Evolutionary conservation across 2,113 vertebrate species (phyloP), one percentile per base, ranked within the genome.

Genomic region (Lathamus discolor): DNA sequence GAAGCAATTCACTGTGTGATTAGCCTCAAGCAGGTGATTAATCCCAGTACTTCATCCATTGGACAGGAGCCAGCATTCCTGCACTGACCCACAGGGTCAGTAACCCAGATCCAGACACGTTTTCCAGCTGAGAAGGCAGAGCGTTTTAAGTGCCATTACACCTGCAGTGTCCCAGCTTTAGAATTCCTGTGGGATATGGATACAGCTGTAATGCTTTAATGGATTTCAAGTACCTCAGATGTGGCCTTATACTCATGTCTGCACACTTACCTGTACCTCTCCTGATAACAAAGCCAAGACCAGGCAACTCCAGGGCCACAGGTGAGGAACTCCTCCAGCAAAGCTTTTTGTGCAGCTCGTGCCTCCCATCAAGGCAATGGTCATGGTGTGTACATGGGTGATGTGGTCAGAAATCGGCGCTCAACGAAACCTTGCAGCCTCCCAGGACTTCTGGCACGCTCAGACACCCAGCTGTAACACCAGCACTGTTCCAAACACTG

Each of bases 231-330:
- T n/a, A 33, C 29, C 46, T 67, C 5, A 48, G 11, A 43, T 35
- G 10, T 13, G 7, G n/a, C 39, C 31, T 67, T 44, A 31, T 25
- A 31, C 59, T 64, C 19, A 17, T 13, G 44, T 8, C 41, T 66
- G 16, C 12, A 67, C 15, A 22, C 48, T 79, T 83, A 95, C 61
- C 68, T 94, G 73, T 85, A 94, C 57, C 43, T 95, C 94, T 98
- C 96, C 86, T 98, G 97, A 74, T 98, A 98, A 93, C 98, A 98
- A 72, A 98, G 95, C 3, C 90, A 98, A 97, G 52, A 97, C 87
- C 98, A 98, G 37, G 95, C 83, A 13, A 97, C 79, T 82, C 97
- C 98, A 24, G 96, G 95, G 11, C 98, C 98, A 37, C 35, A 80
- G 1, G 13, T 97, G 46, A 98, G 98, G 93, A 98, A 97, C 19